phyloP scores from a whole-genome alignment of 2,113 vertebrate genomes.

The Aegotheles bennettii region DNA sequence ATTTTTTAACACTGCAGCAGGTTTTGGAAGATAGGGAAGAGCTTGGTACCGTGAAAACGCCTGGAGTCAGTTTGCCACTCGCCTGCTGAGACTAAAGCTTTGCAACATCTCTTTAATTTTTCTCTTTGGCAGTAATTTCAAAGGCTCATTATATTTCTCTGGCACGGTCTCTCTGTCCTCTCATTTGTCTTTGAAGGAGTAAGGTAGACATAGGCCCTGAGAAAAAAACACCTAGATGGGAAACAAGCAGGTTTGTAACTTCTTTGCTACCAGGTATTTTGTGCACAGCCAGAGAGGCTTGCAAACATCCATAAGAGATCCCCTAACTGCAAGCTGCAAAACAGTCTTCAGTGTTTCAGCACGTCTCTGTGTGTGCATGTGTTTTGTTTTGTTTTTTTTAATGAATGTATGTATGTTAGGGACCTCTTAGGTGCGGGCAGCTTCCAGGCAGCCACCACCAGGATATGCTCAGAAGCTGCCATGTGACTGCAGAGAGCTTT shows the following conservation, averaged over 20 bases:
- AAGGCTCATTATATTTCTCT: background rate
- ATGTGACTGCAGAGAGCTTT: accelerated
- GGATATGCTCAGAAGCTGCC: background rate
- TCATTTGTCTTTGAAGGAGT: background rate
- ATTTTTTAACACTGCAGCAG: background rate
- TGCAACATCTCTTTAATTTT: background rate
- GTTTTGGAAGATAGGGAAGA: background rate
- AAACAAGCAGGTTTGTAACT: background rate
- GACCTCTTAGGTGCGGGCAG: background rate
- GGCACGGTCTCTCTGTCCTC: background rate
- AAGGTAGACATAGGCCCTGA: background rate
- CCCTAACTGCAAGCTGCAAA: background rate
- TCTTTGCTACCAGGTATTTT: background rate
- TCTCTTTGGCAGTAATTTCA: background rate
- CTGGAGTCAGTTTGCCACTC: background rate
- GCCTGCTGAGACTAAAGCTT: background rate
- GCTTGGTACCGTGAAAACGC: accelerated
- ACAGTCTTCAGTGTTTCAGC: background rate
- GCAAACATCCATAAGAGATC: accelerated
- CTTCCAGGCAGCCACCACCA: background rate
- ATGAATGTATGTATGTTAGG: background rate
- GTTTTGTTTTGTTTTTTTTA: background rate
- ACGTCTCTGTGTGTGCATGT: accelerated
- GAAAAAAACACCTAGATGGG: background rate
- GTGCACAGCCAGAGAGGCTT: background rate